These are phyloP conservation scores for Hoplias malabaricus DNA, from an alignment of 2,113 vertebrate genomes.

Conservation along the genomic window DNA sequence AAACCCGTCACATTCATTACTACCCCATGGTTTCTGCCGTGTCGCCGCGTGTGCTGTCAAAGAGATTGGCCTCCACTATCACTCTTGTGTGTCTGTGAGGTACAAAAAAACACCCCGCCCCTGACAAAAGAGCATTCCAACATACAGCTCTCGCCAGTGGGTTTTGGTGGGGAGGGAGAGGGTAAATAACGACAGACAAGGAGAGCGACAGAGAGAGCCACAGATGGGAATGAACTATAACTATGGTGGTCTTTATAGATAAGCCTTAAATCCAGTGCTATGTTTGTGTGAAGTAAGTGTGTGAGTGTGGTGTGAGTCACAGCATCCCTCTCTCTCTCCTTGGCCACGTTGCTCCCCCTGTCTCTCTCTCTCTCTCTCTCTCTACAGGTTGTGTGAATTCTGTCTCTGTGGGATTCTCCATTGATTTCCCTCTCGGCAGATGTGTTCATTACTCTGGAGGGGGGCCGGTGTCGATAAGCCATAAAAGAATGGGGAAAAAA, in stretches of 20 bases:
- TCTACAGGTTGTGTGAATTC: slow-evolving; percentile 32
- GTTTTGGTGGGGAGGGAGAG: background rate
- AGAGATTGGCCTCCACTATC: slow-evolving; percentile 10
- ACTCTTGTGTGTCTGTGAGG: slow-evolving; percentile 21
- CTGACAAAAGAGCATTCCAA: background rate
- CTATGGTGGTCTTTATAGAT: slow-evolving; percentile 4
- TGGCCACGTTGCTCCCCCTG: slow-evolving; percentile 10
- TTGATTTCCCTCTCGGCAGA: slow-evolving; percentile 54
- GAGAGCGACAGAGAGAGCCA: background rate
- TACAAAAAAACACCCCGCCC: background rate
- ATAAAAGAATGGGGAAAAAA: slow-evolving; percentile 59
- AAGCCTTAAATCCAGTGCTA: slow-evolving; percentile 36
- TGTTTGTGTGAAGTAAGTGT: slow-evolving; percentile 14
- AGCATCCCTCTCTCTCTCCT: background rate
- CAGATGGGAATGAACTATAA: slow-evolving; percentile 16
- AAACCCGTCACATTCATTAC: slow-evolving; percentile 8
- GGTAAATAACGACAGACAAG: background rate
- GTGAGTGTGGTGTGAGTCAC: background rate
- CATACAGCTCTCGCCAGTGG: background rate
- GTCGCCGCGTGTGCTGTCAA: background rate
- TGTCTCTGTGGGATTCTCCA: slow-evolving; percentile 35
- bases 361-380: slow-evolving; percentile 25
- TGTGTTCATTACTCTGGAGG: slow-evolving; percentile 43
- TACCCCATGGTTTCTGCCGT: background rate
- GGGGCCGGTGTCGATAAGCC: slow-evolving; percentile 42